These are phyloP conservation scores for Myodes glareolus DNA, from an alignment of 2,113 vertebrate genomes.

Conservation along the genomic window DNA sequence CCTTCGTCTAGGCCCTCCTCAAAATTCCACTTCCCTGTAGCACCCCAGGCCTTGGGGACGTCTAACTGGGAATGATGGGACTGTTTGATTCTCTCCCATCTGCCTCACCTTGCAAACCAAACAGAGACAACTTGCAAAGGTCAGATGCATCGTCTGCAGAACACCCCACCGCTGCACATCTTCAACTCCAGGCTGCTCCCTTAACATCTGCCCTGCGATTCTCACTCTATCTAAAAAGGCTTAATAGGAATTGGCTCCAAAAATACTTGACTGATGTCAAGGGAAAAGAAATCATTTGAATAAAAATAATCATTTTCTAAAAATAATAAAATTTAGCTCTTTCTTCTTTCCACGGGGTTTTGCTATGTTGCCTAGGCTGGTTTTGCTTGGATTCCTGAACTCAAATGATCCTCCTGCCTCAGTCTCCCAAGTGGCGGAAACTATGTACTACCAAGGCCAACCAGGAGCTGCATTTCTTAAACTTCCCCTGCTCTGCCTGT, in stretches of 20 bases:
- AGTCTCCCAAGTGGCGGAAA: neutral
- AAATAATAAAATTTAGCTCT: neutral
- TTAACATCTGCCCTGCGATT: neutral
- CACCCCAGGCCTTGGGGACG: neutral
- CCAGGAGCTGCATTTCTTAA: neutral
- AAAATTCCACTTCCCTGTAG: neutral
- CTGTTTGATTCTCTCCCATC: neutral
- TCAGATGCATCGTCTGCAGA: neutral
- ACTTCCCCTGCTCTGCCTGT: neutral
- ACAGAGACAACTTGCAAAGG: neutral
- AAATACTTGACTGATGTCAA: neutral
- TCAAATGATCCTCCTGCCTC: neutral
- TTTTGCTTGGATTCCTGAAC: neutral
- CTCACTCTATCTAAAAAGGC: neutral
- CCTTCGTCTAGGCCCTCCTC: neutral
- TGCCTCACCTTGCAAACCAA: neutral
- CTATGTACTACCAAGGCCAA: neutral
- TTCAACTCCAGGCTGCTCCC: neutral
- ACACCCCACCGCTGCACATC: neutral
- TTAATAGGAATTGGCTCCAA: neutral
- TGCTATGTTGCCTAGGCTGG: neutral
- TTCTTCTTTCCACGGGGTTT: neutral
- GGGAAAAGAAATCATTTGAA: neutral
- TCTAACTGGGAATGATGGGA: conserved; percentile 25
- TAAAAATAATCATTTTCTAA: neutral